Base-by-base conservation (phyloP, 2,888 invertebrate species). In the Hirtodrosophila histrioides region DNA sequence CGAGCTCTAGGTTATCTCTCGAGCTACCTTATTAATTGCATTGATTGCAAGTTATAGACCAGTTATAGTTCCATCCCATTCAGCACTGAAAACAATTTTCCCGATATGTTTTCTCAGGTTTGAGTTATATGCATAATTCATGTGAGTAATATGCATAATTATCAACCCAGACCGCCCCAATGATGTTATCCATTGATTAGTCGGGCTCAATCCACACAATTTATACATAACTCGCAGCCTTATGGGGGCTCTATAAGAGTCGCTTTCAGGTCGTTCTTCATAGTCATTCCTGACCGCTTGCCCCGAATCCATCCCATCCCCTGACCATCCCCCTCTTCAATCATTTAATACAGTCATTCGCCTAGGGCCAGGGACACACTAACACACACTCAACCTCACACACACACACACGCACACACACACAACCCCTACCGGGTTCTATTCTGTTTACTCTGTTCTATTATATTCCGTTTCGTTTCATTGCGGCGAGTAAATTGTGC, bases 281-380 rank as follows among this genome's bases (percentile, higher is more conserved):
- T 61, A 55, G 54, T 61, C 54, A 60, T 68, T 58, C 49, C 35
- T 64, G 24, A 43, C 56, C 31, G 7, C 45, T 39, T 29, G 11
- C 53, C 41, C 35, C 27, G 39, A 29, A 17, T 24, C 9, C 17
- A 10, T 33, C 8, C 10, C 33, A 2, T 17, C 11, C 23, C 27
- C 27, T 27, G 9, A 27, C 29, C 10, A 29, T 44, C 29, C 35
- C 41, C n/a, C 36, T 40, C 24, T 49, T 37, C 39, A 55, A 53
- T 57, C 63, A 55, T 62, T 65, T 83, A 86, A 80, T 79, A 57
- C 57, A 69, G 69, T 67, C 66, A 61, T 75, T 67, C 56, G 54
- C 79, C 75, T 65, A 60, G 71, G 56, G 60, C 56, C 73, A 75
- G 70, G 72, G 73, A 41, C 75, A 49, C 29, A 36, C 31, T 43